Base-by-base conservation (phyloP, 2,113 vertebrate genomes). In the Peromyscus leucopus region DNA sequence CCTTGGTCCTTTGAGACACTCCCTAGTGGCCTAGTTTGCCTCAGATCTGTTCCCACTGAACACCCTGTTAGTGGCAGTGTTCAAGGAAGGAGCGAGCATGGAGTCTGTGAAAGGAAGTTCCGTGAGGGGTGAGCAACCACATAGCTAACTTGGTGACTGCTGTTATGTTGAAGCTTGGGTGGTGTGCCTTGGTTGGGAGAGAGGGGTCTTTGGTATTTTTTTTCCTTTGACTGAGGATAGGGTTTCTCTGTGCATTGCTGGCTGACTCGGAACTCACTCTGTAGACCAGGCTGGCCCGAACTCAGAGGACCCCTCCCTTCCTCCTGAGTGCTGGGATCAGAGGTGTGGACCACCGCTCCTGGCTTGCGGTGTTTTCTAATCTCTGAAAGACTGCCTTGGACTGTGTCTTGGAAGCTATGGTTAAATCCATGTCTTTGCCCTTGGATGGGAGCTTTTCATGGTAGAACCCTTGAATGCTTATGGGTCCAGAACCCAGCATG, bases 81-180 rank as follows among this genome's bases (percentile, higher is more conserved):
- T 97, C 69, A 93, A 96, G 97, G 93, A 97, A 63, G n/a, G 59
- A 63, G 76, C 92, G 63, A 90, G 55, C 93, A 93, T 96, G 97
- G 91, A 96, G 84, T 96, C 97, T 94, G 39, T 36, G 95, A 94
- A 97, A 87, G 93, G 92, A 86, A 96, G 82, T 72, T 89, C 97
- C 89, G 3, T 79, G 42, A 71, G 75, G 78, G 98, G 98, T 98
- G 93, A 98, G 97, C 95, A 74, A 97, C 69, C 78, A 55, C 94
- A 72, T 28, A 79, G 57, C 91, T 85, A 83, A 57, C 59, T 96
- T 57, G 55, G 48, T 33, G 6, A 51, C 57, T 90, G n/a, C 21
- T 78, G 90, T 72, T 72, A 39, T n/a, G 19, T 21, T 74, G 71
- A 74, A 10, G 17, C n/a, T 39, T 39, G 33, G 69, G 69, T n/a